Evolutionary conservation across 2,113 vertebrate genomes (phyloP), one percentile per base, ranked within the genome.

Genomic region (Chloebia gouldiae): DNA sequence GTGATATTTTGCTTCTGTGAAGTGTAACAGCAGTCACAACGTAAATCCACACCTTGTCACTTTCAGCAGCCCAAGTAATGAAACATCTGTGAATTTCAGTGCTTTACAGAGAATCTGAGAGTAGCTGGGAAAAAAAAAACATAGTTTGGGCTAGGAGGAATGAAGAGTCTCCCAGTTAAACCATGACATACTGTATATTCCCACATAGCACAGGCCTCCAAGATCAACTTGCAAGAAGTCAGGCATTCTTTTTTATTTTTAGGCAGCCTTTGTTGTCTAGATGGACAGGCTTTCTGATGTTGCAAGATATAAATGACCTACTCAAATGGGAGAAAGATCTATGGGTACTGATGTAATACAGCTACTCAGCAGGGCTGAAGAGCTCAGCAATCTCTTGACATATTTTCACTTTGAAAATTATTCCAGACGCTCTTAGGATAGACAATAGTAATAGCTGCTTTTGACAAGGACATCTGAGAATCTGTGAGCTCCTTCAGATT

Each of bases 21-120:
- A 69, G 47, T 42, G 51, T 86, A 88, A 92, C 71, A 86, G 71
- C 85, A 90, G 75, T 61, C 45, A 24, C 65, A 88, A 78, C 1
- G 1, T 77, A 90, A 96, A 92, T 92, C 76, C 76, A 88, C 94
- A 92, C 81, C 90, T 80, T 93, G 88, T 68, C 92, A 95, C 7
- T 1, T 93, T 49, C 82, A 64, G 51, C 82, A 94, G 85, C 69
- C 37, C 76, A 63, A 81, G 31, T 27, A 83, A 82, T 81, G 64
- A 53, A 72, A 60, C 60, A 81, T 22, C 50, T 22, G 22, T 44
- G 82, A 88, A 59, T 73, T 86, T 88, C n/a, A 75, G 31, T 28
- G 68, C 6, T 1, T 86, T 64, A 40, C 1, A 83, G 21, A 71
- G 28, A 73, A 87, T 14, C 37, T 64, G 31, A 82, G 44, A 87